These are phyloP conservation scores for Danio choprae DNA, from an alignment of 2,797 vertebrate species.

Conservation along the genomic window DNA sequence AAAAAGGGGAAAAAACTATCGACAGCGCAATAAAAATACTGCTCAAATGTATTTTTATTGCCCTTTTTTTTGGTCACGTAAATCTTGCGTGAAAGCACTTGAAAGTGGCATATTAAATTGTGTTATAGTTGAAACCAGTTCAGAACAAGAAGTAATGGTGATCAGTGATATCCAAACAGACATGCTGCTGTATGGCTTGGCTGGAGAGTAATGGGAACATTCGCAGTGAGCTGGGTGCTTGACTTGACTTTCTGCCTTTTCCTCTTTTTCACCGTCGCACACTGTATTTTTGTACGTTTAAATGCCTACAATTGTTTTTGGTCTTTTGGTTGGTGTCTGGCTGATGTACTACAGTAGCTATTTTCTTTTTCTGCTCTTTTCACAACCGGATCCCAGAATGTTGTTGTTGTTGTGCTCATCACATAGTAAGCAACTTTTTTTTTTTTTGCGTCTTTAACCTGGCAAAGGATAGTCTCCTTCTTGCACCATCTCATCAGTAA, in stretches of 20 bases:
- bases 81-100: conserved; percentile 61
- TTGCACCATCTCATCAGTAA: conserved; percentile 66
- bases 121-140: conserved; percentile 62
- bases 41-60: conserved; percentile 78
- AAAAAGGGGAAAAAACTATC: conserved; percentile 73
- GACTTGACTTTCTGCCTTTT: conserved; percentile 26
- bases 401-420: conserved; percentile 8
- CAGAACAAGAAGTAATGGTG: conserved; percentile 62
- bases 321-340: conserved; percentile 33
- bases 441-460: conserved; percentile 48
- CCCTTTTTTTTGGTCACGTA: conserved; percentile 63
- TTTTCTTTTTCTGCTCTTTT: conserved; percentile 6
- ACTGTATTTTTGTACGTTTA: conserved; percentile 11
- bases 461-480: conserved; percentile 63
- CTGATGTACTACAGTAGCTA: conserved; percentile 17
- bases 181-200: conserved; percentile 62
- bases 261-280: conserved; percentile 37
- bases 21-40: conserved; percentile 79
- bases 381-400: not conserved
- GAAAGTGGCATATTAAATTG: conserved; percentile 61
- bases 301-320: conserved; percentile 42
- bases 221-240: conserved; percentile 46
- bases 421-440: not conserved
- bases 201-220: conserved; percentile 56
- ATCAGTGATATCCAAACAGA: conserved; percentile 60